Evolutionary conservation across 2,113 vertebrate species (phyloP), one percentile per base, ranked within the genome.

Genomic region (Noturus placidus): DNA sequence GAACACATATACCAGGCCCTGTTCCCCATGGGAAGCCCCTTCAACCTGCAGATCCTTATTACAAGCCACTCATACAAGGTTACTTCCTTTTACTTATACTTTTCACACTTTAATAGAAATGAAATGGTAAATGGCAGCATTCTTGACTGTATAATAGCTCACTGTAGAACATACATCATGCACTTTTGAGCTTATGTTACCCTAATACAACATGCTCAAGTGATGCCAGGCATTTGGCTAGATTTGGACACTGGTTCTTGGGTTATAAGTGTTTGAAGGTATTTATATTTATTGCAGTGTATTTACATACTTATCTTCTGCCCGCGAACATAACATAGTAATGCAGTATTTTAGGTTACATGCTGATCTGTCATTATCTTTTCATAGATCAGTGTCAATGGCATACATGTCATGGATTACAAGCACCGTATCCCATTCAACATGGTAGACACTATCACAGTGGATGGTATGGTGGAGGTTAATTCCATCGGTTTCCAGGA

Each of bases 371-470:
- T 50, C 52, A 33, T 9, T 50, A 38, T 70, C 8, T 38, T 54
- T 90, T 33, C n/a, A 38, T 88, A 97, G 97, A 90, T 97, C 89
- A 91, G 3, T 0, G 91, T 95, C 57, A 96, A 97, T 20, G 93
- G 94, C 25, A 84, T 0, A 22, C 87, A 94, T 74, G 92, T 94
- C 20, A 9, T 83, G 88, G 93, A 94, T 11, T 96, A 91, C 56
- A 25, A n/a, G 15, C 95, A 96, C 65, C 93, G 95, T 0, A 86
- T 96, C 54, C 91, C 93, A 13, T 87, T 93, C 25, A 69, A 88
- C 4, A 27, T 9, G 0, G 94, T 93, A 65, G 89, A 96, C 72
- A 92, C 89, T 56, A 91, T 96, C 20, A 79, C 42, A 0, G 74
- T 97, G 13, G 78, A 0, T 0, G 97, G 97, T 0, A 38, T 67